These are phyloP conservation scores for Ennomos quercinarius DNA, from an alignment of 2,888 invertebrate species.

Conservation along the genomic window DNA sequence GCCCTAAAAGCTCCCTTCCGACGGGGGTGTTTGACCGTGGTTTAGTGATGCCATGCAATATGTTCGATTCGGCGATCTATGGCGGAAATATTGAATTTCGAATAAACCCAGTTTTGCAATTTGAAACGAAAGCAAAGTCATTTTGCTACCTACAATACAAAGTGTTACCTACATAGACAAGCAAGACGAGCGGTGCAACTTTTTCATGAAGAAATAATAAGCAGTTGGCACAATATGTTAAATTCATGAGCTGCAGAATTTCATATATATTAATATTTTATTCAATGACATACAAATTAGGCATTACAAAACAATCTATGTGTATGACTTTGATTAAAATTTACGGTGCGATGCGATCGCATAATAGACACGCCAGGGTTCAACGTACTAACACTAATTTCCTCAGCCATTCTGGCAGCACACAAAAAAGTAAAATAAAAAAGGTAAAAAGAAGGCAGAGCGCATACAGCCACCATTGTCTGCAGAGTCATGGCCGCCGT, in stretches of 20 bases:
- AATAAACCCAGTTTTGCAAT: too few relatives aligned
- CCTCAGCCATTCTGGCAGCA: slow-evolving; percentile 49
- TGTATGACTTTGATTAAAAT: slow-evolving; percentile 23
- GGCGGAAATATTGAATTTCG: slow-evolving; percentile 23
- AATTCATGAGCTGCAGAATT: too few relatives aligned
- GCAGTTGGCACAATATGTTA: too few relatives aligned
- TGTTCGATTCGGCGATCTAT: slow-evolving; percentile 1
- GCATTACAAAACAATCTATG: slow-evolving; percentile 9
- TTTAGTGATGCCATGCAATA: too few relatives aligned
- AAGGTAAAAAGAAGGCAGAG: slow-evolving; percentile 44
- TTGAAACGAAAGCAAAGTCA: too few relatives aligned
- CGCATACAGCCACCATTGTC: slow-evolving; percentile 47
- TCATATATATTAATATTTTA: too few relatives aligned
- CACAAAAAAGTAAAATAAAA: slow-evolving; percentile 54
- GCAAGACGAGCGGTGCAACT: too few relatives aligned
- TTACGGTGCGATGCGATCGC: slow-evolving; percentile 12
- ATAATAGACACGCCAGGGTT: slow-evolving; percentile 30
- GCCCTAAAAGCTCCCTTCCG: too few relatives aligned
- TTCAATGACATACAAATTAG: slow-evolving; percentile 1
- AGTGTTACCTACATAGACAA: too few relatives aligned
- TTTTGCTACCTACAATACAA: too few relatives aligned
- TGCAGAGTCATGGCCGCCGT: slow-evolving; percentile 48
- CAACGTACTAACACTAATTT: slow-evolving; percentile 51
- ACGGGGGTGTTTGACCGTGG: too few relatives aligned
- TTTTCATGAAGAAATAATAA: too few relatives aligned